Conservation (phyloP, 2,888 invertebrate species). For the Lacanobia oleracea region DNA sequence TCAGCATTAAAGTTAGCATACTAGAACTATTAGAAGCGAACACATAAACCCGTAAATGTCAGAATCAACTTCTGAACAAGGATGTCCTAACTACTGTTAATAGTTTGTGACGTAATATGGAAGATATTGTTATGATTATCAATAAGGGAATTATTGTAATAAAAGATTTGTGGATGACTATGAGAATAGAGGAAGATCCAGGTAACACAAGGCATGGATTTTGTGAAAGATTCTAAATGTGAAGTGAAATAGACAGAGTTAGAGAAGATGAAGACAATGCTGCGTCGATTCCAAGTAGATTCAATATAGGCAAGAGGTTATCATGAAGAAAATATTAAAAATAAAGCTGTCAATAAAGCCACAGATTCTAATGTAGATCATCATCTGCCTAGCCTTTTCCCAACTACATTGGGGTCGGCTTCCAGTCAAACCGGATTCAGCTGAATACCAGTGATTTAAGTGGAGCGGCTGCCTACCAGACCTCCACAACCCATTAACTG, state of each 20-base stretch:
- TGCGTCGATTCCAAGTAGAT: neutral
- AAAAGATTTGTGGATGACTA: neutral
- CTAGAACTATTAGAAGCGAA: constrained; percentile 51
- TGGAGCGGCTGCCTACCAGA: too few species aligned
- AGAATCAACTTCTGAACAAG: constrained; percentile 48
- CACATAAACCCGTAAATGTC: constrained; percentile 42
- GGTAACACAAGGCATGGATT: neutral
- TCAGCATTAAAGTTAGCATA: constrained; percentile 55
- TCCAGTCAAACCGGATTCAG: too few species aligned
- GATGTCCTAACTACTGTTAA: constrained; percentile 24
- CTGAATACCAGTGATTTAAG: too few species aligned
- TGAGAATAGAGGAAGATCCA: neutral
- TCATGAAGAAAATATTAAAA: neutral
- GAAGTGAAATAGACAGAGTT: too few species aligned
- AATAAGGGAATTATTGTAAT: neutral
- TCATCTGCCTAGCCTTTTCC: too few species aligned
- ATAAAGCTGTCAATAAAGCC: neutral
- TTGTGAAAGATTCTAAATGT: neutral
- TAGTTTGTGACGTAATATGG: constrained; percentile 9
- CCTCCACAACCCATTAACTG: too few species aligned
- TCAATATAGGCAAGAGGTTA: too few species aligned
- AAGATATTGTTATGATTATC: neutral
- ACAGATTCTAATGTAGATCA: neutral
- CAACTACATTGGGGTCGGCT: too few species aligned
- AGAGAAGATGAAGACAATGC: neutral